Evolutionary conservation across 2,888 invertebrate species (phyloP).

Genomic region (Anthophora plumipes): DNA sequence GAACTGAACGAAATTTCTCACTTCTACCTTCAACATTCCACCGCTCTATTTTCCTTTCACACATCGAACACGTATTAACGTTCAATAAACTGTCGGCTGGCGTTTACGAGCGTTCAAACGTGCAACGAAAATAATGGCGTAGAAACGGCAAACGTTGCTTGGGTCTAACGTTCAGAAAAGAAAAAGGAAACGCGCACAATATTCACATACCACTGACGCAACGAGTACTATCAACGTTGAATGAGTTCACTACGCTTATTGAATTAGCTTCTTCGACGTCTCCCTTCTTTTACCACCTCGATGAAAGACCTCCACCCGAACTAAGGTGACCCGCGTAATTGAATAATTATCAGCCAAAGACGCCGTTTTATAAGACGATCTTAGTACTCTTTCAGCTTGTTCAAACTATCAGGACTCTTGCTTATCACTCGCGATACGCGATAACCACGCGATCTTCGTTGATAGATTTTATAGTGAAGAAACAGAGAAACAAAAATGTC

Average conservation of each 20-base stretch:
- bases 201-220: slow-evolving; percentile 21
- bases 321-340: slow-evolving; percentile 33
- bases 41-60: background rate
- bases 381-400: background rate
- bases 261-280: slow-evolving; percentile 22
- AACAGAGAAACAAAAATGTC: background rate
- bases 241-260: slow-evolving; percentile 37
- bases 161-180: background rate
- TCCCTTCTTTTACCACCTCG: background rate
- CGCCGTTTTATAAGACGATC: background rate
- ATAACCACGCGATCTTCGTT: slow-evolving; percentile 7
- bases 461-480: background rate
- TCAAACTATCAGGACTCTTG: background rate
- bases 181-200: background rate
- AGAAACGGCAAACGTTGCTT: background rate
- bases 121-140: slow-evolving; percentile 6
- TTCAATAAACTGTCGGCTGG: too few species aligned
- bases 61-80: too few species aligned
- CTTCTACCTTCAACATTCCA: background rate
- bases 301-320: background rate
- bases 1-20: too few species aligned
- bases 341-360: slow-evolving; percentile 20
- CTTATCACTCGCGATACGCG: slow-evolving; percentile 12
- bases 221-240: slow-evolving; percentile 18
- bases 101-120: too few species aligned